Evolutionary conservation across 2,888 invertebrate genomes (phyloP).

Genomic region (Leucophenga montana): DNA sequence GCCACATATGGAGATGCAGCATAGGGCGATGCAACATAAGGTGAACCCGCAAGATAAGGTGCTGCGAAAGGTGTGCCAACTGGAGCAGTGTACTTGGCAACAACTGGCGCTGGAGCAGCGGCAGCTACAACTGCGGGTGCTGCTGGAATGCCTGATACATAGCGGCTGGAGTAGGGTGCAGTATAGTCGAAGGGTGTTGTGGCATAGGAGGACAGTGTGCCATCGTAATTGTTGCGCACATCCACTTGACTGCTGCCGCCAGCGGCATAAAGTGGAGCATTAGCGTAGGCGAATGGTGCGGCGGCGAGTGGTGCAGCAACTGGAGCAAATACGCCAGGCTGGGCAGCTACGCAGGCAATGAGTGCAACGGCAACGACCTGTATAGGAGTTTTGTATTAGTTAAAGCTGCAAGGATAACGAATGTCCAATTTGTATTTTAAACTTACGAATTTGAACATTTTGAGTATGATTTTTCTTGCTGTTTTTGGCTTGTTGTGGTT

Average conservation of each 20-base stretch:
- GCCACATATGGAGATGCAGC: slow-evolving; percentile 38
- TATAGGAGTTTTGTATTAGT: neutral
- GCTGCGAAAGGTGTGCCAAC: slow-evolving; percentile 39
- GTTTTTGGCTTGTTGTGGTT: slow-evolving; percentile 32
- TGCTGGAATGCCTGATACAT: slow-evolving; percentile 64
- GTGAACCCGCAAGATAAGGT: slow-evolving; percentile 37
- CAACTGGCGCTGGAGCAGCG: slow-evolving; percentile 41
- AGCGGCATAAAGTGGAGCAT: slow-evolving; percentile 71
- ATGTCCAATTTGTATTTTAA: neutral
- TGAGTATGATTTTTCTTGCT: slow-evolving; percentile 44
- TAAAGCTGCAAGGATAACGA: neutral
- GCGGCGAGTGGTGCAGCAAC: slow-evolving; percentile 41
- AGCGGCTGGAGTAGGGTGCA: slow-evolving; percentile 65
- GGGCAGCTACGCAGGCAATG: slow-evolving; percentile 56
- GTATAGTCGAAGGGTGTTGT: slow-evolving; percentile 67
- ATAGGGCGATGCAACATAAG: slow-evolving; percentile 42
- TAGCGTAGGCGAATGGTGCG: slow-evolving; percentile 72
- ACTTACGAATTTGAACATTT: slow-evolving; percentile 69
- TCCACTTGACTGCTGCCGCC: slow-evolving; percentile 69
- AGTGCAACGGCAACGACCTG: slow-evolving; percentile 60
- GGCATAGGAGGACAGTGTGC: slow-evolving; percentile 66
- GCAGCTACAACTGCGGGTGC: slow-evolving; percentile 44
- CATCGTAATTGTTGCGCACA: slow-evolving; percentile 68
- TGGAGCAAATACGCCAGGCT: slow-evolving; percentile 55
- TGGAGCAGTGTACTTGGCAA: slow-evolving; percentile 39